These are phyloP conservation scores for Acanthochromis polyacanthus DNA, from an alignment of 2,113 vertebrate genomes.

Conservation along the genomic window DNA sequence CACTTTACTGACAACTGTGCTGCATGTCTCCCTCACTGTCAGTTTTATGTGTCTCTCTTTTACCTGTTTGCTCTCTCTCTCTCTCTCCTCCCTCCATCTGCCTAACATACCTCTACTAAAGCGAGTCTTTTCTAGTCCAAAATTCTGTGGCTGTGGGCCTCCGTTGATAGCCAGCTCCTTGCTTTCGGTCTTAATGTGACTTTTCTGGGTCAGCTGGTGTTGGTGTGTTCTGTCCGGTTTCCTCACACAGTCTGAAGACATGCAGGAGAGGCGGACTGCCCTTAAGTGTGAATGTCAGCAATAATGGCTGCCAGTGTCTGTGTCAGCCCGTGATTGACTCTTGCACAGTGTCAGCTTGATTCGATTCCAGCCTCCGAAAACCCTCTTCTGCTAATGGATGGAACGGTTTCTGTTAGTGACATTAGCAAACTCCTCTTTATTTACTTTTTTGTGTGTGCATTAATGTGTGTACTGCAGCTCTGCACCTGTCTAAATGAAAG, in stretches of 20 bases:
- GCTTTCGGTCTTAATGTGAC: constrained; percentile 34
- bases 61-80: constrained; percentile 17
- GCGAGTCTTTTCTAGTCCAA: constrained; percentile 40
- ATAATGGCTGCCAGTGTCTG: constrained; percentile 3
- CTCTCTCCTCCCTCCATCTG: background rate
- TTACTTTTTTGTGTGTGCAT: background rate
- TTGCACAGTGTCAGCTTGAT: background rate
- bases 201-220: constrained; percentile 45
- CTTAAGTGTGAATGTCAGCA: constrained; percentile 14
- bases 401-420: constrained; percentile 21
- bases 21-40: constrained; percentile 13
- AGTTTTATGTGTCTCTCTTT: constrained; percentile 18
- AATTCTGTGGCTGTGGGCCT: constrained; percentile 27
- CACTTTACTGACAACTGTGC: constrained; percentile 67
- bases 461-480: background rate
- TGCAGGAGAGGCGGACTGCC: background rate
- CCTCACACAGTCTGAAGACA: constrained; percentile 9
- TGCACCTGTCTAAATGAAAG: background rate
- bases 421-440: constrained; percentile 8
- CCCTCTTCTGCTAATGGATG: constrained; percentile 3
- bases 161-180: constrained; percentile 45
- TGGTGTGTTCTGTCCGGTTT: constrained; percentile 1
- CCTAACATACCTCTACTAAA: constrained; percentile 19
- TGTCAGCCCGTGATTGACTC: background rate
- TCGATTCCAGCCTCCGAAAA: background rate